phyloP scores from a whole-genome alignment of 2,113 vertebrate species.

The Hemiprocne comata region DNA sequence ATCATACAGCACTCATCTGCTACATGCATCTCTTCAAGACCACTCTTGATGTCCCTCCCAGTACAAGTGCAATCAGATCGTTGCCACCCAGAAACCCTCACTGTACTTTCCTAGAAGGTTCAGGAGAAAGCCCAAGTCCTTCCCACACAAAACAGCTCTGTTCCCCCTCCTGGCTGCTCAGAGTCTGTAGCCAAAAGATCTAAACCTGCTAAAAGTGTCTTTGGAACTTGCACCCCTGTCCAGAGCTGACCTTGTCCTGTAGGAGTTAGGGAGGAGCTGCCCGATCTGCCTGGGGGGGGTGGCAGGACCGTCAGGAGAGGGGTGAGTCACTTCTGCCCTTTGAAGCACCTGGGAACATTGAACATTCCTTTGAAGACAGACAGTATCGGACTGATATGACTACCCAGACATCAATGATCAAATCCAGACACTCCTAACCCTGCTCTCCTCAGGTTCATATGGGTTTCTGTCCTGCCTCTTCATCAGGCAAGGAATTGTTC shows the following conservation, averaged over 20 bases:
- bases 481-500: not conserved
- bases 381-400: not conserved
- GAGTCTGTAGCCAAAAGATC: not conserved
- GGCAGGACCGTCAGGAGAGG: not conserved
- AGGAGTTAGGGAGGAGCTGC: not conserved
- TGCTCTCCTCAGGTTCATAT: not conserved
- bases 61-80: accelerated
- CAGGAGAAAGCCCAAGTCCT: not conserved
- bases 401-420: not conserved
- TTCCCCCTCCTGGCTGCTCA: not conserved
- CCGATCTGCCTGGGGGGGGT: not conserved
- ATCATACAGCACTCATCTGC: not conserved
- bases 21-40: not conserved
- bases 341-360: not conserved
- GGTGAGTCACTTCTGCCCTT: not conserved
- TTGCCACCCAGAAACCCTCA: not conserved
- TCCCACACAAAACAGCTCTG: not conserved
- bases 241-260: not conserved
- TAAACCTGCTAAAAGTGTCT: not conserved
- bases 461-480: not conserved
- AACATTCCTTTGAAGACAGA: not conserved
- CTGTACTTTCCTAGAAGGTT: not conserved
- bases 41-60: not conserved
- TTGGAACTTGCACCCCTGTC: not conserved
- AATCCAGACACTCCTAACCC: not conserved